Evolutionary conservation across 2,797 vertebrate genomes (phyloP), one percentile per base, ranked within the genome.

Genomic region (Pterois miles): DNA sequence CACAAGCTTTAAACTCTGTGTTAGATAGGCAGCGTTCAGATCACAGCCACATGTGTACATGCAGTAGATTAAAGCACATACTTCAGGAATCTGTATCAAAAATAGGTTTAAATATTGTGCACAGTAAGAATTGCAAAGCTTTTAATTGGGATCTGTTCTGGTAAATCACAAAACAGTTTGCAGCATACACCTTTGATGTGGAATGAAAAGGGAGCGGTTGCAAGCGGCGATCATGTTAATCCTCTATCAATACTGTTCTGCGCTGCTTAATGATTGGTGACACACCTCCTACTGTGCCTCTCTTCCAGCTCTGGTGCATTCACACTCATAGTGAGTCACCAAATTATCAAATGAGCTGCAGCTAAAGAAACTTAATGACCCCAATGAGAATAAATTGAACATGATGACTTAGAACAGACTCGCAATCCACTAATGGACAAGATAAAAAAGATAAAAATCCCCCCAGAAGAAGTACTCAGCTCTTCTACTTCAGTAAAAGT

Each of bases 211-310:
- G 54, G 29, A 83, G 50, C 36, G n/a, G n/a, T n/a, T n/a, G n/a
- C n/a, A n/a, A n/a, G n/a, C n/a, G n/a, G n/a, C 56, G 31, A 56
- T 81, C 71, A 31, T 71, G 72, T 60, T 86, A 86, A 86, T 90
- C 73, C 73, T 58, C 33, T 29, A 64, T 80, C 69, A 78, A 10
- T 74, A 48, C 62, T 31, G 71, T 73, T 75, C 31, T 76, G 65
- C 56, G 76, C 76, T 81, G 86, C 78, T 68, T 90, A 88, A 91
- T 89, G 88, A 79, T 65, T 48, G 71, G 82, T 90, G 86, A 85
- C 84, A 82, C 76, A 62, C 79, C 76, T 70, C 82, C 86, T 58
- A 53, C 81, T 85, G 84, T 78, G 83, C 56, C 56, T 71, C 29
- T 54, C 36, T 67, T 76, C 73, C 62, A 80, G 62, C 75, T 63